phyloP scores from a whole-genome alignment of 2,888 invertebrate genomes.

The Crioceris asparagi region DNA sequence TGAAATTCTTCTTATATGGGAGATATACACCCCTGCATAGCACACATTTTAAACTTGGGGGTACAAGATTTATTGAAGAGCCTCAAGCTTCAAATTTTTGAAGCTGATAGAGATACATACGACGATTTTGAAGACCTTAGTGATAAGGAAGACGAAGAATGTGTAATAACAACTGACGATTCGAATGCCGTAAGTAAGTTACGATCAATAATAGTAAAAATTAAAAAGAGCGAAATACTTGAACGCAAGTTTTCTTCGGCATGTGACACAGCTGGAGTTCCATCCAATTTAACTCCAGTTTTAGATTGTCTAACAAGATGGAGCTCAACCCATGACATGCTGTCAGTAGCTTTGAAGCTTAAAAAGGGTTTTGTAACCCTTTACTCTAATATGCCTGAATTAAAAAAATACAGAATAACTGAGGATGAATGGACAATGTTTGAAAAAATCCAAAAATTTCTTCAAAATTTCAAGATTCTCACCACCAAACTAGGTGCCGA shows the following conservation, averaged over 20 bases:
- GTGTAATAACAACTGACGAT: too few species aligned
- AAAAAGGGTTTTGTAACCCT: neutral
- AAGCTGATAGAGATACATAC: too few species aligned
- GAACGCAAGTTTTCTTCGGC: neutral
- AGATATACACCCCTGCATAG: too few species aligned
- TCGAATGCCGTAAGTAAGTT: neutral
- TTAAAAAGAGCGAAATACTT: neutral
- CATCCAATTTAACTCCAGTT: slow-evolving; percentile 2
- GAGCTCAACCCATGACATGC: slow-evolving; percentile 7
- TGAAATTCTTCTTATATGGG: too few species aligned
- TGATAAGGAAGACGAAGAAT: too few species aligned
- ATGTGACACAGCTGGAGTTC: slow-evolving; percentile 7
- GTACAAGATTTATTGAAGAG: slow-evolving; percentile 18
- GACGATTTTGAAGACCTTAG: too few species aligned
- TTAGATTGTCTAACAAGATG: slow-evolving; percentile 6
- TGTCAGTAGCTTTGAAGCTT: slow-evolving; percentile 3
- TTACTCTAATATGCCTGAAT: neutral
- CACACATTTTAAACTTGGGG: slow-evolving; percentile 22
- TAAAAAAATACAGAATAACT: neutral
- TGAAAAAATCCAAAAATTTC: slow-evolving; percentile 6
- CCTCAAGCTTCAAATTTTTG: neutral
- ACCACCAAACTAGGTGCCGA: slow-evolving; percentile 13
- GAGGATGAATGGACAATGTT: slow-evolving; percentile 3
- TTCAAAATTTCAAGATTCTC: slow-evolving; percentile 11
- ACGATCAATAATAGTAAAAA: slow-evolving; percentile 1